Conservation (phyloP, 2,113 vertebrate genomes). For the Poecile atricapillus region DNA sequence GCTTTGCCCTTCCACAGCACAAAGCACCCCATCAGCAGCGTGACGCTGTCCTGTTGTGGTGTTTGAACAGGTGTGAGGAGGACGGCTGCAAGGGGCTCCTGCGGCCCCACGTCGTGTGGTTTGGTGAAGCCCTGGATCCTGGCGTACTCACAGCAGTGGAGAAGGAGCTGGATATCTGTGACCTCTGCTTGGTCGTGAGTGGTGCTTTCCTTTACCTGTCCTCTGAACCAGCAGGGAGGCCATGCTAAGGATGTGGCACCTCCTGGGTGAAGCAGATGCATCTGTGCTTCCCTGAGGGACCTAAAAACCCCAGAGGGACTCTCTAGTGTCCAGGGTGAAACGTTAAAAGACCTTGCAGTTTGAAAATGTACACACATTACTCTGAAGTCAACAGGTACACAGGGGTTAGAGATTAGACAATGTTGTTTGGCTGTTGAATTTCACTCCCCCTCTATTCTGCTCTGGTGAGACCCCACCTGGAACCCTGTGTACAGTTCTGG, state of each 20-base stretch:
- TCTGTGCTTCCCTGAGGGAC: not conserved
- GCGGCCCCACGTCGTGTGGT: slow-evolving; percentile 93
- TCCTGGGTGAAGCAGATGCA: not conserved
- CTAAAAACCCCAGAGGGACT: not conserved
- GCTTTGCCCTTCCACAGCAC: rapidly evolving
- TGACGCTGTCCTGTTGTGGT: rapidly evolving
- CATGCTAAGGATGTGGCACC: rapidly evolving
- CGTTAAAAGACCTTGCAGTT: not conserved
- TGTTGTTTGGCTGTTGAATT: not conserved
- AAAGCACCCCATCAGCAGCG: rapidly evolving
- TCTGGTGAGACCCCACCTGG: not conserved
- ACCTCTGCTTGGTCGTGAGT: slow-evolving; percentile 94
- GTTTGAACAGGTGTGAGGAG: slow-evolving; percentile 80
- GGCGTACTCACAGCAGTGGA: slow-evolving; percentile 86
- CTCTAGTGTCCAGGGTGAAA: not conserved
- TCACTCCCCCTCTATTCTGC: not conserved
- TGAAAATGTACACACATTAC: not conserved
- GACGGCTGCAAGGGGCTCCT: slow-evolving; percentile 84
- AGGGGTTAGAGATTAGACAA: not conserved
- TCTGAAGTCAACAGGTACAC: not conserved
- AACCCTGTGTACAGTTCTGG: not conserved
- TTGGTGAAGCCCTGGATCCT: slow-evolving; percentile 92
- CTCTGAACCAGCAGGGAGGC: rapidly evolving
- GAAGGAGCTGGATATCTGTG: slow-evolving; percentile 89
- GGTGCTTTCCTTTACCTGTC: rapidly evolving